Conservation (phyloP, 2,888 invertebrate genomes). For the Lasius platythorax region DNA sequence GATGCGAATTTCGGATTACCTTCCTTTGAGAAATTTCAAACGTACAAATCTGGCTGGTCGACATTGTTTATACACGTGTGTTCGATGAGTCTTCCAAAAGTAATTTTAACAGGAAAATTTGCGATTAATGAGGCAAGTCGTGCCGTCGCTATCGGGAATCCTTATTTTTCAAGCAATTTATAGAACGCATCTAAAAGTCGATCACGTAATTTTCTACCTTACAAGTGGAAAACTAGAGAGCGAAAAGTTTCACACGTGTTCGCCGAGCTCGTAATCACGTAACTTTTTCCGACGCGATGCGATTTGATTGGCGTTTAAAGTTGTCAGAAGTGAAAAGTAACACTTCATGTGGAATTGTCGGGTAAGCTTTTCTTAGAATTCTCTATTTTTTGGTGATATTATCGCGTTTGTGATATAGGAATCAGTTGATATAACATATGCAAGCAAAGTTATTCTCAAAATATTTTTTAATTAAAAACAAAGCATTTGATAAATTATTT, state of each 20-base stretch:
- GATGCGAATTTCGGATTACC: not conserved
- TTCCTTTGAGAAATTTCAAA: constrained; percentile 9
- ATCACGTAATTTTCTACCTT: constrained; percentile 40
- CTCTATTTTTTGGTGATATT: not conserved
- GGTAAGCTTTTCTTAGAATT: constrained; percentile 27
- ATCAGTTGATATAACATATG: constrained; percentile 9
- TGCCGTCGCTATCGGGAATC: not conserved
- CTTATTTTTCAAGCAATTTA: constrained; percentile 18
- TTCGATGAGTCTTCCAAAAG: not conserved
- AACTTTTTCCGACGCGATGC: constrained; percentile 30
- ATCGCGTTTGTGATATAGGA: constrained; percentile 10
- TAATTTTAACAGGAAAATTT: not conserved
- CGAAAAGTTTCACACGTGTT: constrained; percentile 48
- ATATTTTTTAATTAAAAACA: constrained; percentile 9
- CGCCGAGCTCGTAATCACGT: constrained; percentile 35
- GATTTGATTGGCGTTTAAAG: constrained; percentile 40
- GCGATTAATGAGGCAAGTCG: constrained; percentile 24
- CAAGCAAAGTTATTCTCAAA: not conserved
- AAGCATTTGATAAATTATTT: not conserved
- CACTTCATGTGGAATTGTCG: constrained; percentile 14
- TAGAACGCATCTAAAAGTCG: not conserved
- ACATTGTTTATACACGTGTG: not conserved
- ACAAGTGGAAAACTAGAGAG: constrained; percentile 29
- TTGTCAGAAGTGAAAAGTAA: constrained; percentile 42
- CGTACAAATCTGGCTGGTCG: not conserved